phyloP scores from a whole-genome alignment of 2,888 invertebrate species.

The Deroplatys truncata region DNA sequence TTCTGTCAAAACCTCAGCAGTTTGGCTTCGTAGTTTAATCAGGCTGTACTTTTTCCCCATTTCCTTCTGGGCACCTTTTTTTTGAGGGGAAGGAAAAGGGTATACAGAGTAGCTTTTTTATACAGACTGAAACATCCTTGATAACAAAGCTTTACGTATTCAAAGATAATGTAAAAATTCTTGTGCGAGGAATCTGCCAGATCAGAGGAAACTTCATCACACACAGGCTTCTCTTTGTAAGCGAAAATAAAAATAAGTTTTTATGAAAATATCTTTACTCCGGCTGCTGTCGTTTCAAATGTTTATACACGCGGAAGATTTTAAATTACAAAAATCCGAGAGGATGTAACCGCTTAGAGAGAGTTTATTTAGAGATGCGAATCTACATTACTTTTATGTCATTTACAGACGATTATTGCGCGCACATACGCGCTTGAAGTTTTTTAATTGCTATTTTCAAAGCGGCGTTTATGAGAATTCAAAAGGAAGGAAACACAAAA shows the following conservation, averaged over 20 bases:
- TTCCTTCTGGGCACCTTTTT: too few relatives aligned
- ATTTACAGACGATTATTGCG: neutral
- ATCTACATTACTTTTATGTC: neutral
- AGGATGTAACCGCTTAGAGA: neutral
- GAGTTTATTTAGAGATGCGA: neutral
- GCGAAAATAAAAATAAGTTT: neutral
- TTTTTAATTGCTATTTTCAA: neutral
- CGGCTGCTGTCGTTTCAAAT: neutral
- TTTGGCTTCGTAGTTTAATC: too few relatives aligned
- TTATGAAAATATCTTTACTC: neutral
- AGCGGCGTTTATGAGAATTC: neutral
- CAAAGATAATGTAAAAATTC: too few relatives aligned
- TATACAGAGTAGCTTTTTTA: too few relatives aligned
- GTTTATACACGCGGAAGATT: neutral
- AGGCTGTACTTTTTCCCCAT: too few relatives aligned
- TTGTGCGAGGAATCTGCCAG: too few relatives aligned
- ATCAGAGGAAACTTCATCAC: too few relatives aligned
- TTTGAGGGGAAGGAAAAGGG: too few relatives aligned
- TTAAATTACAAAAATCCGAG: neutral
- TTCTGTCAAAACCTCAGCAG: too few relatives aligned
- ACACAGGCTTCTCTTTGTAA: neutral
- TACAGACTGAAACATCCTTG: too few relatives aligned
- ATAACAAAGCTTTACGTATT: too few relatives aligned
- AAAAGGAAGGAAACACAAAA: too few relatives aligned
- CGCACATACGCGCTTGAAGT: neutral